phyloP scores from a whole-genome alignment of 1,140 invertebrate genomes.

The Scaptomyza hsui region DNA sequence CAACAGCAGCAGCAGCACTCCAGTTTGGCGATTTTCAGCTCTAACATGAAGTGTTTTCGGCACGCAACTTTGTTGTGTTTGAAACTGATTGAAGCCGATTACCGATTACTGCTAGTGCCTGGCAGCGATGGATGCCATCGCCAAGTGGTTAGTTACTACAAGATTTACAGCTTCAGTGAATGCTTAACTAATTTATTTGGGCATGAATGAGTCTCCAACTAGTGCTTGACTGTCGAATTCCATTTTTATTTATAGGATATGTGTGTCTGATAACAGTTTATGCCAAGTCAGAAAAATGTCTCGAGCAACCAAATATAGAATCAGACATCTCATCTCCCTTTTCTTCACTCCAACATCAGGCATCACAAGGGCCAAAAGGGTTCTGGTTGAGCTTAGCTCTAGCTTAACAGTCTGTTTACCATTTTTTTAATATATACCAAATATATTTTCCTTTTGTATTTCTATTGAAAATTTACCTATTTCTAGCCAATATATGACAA shows the following conservation, averaged over 20 bases:
- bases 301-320: too few relatives aligned
- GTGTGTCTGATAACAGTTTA: too few relatives aligned
- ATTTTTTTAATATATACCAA: too few relatives aligned
- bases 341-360: too few relatives aligned
- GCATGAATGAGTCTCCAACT: background rate
- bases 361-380: too few relatives aligned
- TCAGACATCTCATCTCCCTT: too few relatives aligned
- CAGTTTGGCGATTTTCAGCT: slow-evolving; percentile 8
- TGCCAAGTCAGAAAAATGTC: too few relatives aligned
- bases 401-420: too few relatives aligned
- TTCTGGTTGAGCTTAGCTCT: too few relatives aligned
- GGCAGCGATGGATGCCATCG: slow-evolving; percentile 4
- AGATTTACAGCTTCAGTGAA: slow-evolving; percentile 6
- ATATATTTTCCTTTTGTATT: too few relatives aligned
- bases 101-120: slow-evolving; percentile 1
- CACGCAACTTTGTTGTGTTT: slow-evolving; percentile 60
- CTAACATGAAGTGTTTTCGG: slow-evolving; percentile 59
- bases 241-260: background rate
- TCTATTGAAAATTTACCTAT: too few relatives aligned
- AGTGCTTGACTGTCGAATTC: background rate
- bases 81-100: slow-evolving; percentile 6
- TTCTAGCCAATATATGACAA: too few relatives aligned
- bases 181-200: background rate
- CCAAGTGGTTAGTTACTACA: slow-evolving; percentile 1
- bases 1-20: background rate